Base-by-base conservation (phyloP, 2,888 invertebrate genomes). In the Drosophila imparisetae region DNA sequence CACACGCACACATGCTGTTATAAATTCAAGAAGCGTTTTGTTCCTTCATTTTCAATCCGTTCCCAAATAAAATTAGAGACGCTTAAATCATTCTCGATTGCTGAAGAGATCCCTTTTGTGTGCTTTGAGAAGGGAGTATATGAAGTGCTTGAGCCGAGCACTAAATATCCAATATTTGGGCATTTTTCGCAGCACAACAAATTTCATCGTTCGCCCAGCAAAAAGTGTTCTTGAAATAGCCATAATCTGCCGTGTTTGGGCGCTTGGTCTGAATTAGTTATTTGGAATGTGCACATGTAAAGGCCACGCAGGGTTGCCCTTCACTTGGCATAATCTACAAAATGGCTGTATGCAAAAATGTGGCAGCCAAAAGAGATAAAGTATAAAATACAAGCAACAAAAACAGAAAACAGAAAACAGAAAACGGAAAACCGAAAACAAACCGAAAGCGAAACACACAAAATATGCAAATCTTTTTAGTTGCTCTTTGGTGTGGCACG, bases 261-360 rank as follows among this genome's bases (percentile, higher is more conserved):
- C 5, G 21, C 42, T 11, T 42, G 11, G 42, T 42, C 21, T 2
- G 21, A 42, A 11, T 13, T 32, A 10, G 30, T 21, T 52, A 5
- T 21, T 15, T 21, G 15, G 21, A 52, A 24, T 55, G 36, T n/a
- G 53, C 15, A 8, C 45, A 13, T 21, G 45, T n/a, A 36, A 40
- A 49, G 34, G 27, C 30, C 45, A 30, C 32, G 49, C 59, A 63
- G 52, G 21, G 21, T 7, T 30, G 66, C 21, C 24, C 30, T 59
- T 72, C 79, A 84, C 85, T 85, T 72, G 86, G 77, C 89, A 64
- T 72, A 84, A 89, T 87, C 89, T 86, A 76, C 68, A 61, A 78
- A 76, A 73, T 58, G 70, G 67, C 60, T 78, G 58, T 61, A 64
- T 58, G 78, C 66, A 53, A 49, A 77, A 68, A 55, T 69, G 57